Evolutionary conservation across 2,888 invertebrate species (phyloP).

Genomic region (Eristalis pertinax): DNA sequence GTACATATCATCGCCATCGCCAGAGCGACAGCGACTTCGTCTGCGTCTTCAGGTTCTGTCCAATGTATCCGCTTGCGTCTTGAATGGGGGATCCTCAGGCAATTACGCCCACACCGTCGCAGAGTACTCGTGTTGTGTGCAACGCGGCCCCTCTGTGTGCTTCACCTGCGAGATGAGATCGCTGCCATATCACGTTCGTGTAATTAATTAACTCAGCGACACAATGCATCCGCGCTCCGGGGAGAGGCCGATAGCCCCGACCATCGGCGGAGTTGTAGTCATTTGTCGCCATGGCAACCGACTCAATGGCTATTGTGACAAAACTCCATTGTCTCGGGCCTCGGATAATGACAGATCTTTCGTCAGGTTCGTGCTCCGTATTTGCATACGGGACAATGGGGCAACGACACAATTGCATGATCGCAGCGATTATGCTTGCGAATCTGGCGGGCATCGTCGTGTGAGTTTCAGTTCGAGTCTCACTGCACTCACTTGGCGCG

Average conservation of each 20-base stretch:
- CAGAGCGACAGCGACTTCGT: conserved; percentile 27
- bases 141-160: conserved; percentile 40
- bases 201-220: conserved; percentile 66
- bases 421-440: conserved; percentile 43
- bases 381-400: conserved; percentile 68
- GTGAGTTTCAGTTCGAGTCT: conserved; percentile 33
- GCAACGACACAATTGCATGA: conserved; percentile 45
- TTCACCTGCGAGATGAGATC: conserved; percentile 43
- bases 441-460: conserved; percentile 37
- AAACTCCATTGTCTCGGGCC: conserved; percentile 60
- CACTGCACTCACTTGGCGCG: conserved; percentile 33
- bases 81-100: conserved; percentile 21
- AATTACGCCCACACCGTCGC: conserved; percentile 64
- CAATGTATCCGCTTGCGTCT: conserved; percentile 9
- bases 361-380: conserved; percentile 45
- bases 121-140: conserved; percentile 50
- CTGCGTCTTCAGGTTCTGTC: not conserved
- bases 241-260: not conserved
- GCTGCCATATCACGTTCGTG: conserved; percentile 62
- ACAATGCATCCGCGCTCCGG: conserved; percentile 31
- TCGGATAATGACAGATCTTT: conserved; percentile 48
- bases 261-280: conserved; percentile 22
- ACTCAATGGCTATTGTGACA: conserved; percentile 66
- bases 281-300: conserved; percentile 49
- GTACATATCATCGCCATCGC: conserved; percentile 7